Conservation (phyloP, 2,113 vertebrate species). For the Anser cygnoides region DNA sequence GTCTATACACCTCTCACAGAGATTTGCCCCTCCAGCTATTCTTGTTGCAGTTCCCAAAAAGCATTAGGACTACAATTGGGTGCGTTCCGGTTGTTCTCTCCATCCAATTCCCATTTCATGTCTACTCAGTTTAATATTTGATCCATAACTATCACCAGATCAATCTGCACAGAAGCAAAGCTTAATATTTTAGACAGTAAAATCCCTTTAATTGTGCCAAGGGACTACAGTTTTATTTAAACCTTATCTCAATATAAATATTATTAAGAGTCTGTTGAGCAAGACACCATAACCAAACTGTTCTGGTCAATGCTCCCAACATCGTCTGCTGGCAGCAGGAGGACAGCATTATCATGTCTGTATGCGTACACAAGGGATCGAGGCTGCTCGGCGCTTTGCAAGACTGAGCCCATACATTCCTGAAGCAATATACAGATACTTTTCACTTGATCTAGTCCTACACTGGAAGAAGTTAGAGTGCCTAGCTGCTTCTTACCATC, state of each 20-base stretch:
- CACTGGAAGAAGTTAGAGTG: neutral
- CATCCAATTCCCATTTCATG: neutral
- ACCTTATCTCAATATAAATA: neutral
- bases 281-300: neutral
- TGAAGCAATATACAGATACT: neutral
- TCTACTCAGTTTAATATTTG: neutral
- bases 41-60: neutral
- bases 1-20: neutral
- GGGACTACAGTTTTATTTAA: neutral
- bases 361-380: neutral
- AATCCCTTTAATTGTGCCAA: neutral
- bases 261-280: neutral
- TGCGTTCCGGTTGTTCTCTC: neutral
- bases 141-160: neutral
- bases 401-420: neutral
- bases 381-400: neutral
- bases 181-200: neutral
- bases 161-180: neutral
- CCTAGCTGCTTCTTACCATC: neutral
- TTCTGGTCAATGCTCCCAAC: neutral
- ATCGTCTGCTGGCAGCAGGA: neutral
- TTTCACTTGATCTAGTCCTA: neutral
- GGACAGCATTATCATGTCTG: fast-evolving
- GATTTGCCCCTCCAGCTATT: neutral
- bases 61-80: neutral